A percentile compares a stretch with the other conserved stretches of the same genome.
These are phyloP conservation scores for Ericerus pela DNA, from an alignment of 1,140 invertebrate genomes.

Conservation along the genomic window DNA sequence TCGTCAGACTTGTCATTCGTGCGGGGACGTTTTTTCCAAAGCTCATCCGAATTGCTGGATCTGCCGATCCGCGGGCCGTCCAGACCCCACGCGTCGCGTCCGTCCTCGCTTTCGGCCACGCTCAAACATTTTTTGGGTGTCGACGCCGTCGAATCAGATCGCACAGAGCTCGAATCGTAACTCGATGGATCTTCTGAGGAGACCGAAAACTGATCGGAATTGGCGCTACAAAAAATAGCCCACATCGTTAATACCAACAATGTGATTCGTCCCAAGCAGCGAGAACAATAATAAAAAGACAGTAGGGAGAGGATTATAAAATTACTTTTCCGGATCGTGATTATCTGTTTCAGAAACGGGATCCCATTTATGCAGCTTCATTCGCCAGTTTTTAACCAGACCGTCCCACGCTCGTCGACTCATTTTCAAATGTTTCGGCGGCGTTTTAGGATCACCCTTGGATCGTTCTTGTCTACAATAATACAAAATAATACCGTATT, in stretches of 20 bases:
- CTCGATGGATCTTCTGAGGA: neutral
- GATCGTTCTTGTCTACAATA: constrained; percentile 43
- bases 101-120: neutral
- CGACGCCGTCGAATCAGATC: constrained; percentile 1
- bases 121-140: neutral
- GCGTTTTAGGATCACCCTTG: constrained; percentile 65
- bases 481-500: constrained; percentile 14
- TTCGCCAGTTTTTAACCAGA: constrained; percentile 70
- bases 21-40: neutral
- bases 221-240: neutral
- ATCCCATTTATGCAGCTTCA: constrained; percentile 70
- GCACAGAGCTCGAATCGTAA: neutral
- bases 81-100: no score
- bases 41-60: neutral
- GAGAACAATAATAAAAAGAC: neutral
- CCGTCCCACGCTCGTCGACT: constrained; percentile 81
- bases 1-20: neutral
- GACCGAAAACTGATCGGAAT: neutral
- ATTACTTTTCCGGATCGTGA: constrained; percentile 5
- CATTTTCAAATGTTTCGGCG: constrained; percentile 71
- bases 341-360: constrained; percentile 32
- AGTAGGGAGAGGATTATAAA: no score
- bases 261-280: neutral
- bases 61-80: neutral
- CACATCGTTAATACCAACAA: neutral